These are phyloP conservation scores for Lagopus muta DNA, from an alignment of 2,113 vertebrate genomes.

Conservation along the genomic window DNA sequence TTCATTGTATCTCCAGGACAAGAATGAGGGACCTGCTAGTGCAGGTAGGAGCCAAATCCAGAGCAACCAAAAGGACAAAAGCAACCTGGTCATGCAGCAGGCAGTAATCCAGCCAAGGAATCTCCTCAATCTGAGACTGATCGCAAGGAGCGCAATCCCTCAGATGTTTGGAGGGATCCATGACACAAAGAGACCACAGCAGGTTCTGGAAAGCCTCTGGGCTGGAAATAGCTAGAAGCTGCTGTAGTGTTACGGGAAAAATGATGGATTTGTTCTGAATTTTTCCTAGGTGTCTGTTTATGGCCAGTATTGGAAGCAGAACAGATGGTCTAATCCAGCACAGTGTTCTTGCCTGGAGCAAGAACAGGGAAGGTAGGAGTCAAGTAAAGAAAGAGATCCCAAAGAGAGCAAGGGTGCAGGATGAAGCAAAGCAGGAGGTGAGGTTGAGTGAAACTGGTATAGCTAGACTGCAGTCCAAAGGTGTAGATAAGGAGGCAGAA, in stretches of 20 bases:
- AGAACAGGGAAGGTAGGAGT: neutral
- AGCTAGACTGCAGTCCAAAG: neutral
- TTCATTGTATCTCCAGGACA: neutral
- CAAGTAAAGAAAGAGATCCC: neutral
- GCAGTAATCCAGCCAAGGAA: neutral
- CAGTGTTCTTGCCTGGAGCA: neutral
- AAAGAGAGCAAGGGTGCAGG: neutral
- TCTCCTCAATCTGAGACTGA: neutral
- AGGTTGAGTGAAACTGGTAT: neutral
- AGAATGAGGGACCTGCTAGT: neutral
- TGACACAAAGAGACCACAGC: neutral
- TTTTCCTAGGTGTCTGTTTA: neutral
- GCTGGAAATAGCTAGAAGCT: neutral
- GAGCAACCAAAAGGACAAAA: neutral
- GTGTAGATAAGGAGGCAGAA: conserved; percentile 9
- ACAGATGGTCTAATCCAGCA: neutral
- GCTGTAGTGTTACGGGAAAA: neutral
- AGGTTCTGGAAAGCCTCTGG: neutral
- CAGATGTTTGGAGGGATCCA: neutral
- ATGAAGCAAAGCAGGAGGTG: neutral
- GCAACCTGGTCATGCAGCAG: neutral
- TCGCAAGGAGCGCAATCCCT: neutral
- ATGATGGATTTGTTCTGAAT: neutral
- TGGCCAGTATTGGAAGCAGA: neutral
- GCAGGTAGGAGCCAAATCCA: neutral